phyloP scores from a whole-genome alignment of 35 echinoderm and acorn worm genomes.

The Lytechinus pictus region DNA sequence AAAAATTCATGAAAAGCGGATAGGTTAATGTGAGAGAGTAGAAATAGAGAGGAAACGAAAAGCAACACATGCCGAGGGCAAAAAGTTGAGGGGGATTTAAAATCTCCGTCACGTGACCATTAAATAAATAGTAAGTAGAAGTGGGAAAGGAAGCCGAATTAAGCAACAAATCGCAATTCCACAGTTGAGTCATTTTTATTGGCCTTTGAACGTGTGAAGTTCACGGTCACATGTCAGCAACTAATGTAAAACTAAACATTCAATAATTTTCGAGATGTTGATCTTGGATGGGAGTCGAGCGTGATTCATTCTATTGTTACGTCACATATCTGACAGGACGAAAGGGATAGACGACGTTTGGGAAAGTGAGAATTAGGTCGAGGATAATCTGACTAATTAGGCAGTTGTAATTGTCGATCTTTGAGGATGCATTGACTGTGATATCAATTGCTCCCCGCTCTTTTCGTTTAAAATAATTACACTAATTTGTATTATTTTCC shows the following conservation, averaged over 20 bases:
- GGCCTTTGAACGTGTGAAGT: slow-evolving; percentile 34
- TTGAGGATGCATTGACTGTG: neutral
- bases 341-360: neutral
- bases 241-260: slow-evolving; percentile 39
- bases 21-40: neutral
- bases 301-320: slow-evolving; percentile 49
- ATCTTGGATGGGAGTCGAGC: slow-evolving; percentile 11
- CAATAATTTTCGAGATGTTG: slow-evolving; percentile 40
- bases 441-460: neutral
- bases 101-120: slow-evolving; percentile 46
- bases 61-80: slow-evolving; percentile 47
- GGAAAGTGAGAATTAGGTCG: neutral
- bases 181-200: slow-evolving; percentile 45
- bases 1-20: neutral
- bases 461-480: neutral
- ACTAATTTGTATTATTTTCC: neutral
- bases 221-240: slow-evolving; percentile 27
- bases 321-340: neutral
- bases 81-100: slow-evolving; percentile 51
- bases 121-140: slow-evolving; percentile 50
- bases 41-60: neutral
- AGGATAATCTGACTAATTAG: neutral
- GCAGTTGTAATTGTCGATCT: neutral
- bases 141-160: slow-evolving; percentile 48
- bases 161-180: slow-evolving; percentile 30